Conservation (phyloP, 2,797 vertebrate genomes). For the Acanthurus lineatus region DNA sequence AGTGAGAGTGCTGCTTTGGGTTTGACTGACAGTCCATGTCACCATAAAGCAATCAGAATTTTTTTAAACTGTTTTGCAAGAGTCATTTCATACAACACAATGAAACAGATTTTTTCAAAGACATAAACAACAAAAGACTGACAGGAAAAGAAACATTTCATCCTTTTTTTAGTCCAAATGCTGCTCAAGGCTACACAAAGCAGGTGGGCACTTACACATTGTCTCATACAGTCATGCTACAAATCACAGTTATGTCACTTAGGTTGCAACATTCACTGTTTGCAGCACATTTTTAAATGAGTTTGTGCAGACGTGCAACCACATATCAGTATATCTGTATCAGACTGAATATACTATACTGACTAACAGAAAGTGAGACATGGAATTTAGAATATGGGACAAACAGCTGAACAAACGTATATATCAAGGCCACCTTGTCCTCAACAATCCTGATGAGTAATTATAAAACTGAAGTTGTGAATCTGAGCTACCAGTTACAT, state of each 20-base stretch:
- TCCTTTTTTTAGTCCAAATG: not conserved
- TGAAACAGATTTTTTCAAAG: not conserved
- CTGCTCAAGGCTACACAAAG: not conserved
- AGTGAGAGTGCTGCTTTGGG: not conserved
- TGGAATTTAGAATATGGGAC: not conserved
- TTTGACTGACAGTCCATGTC: too few relatives aligned
- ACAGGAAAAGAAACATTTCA: not conserved
- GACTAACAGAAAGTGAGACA: not conserved
- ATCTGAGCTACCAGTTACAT: not conserved
- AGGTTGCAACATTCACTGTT: not conserved
- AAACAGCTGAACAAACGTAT: not conserved
- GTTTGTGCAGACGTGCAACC: not conserved
- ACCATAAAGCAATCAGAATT: too few relatives aligned
- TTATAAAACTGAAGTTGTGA: not conserved
- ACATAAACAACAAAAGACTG: not conserved
- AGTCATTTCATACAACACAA: not conserved
- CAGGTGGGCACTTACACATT: not conserved
- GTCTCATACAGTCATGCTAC: conserved; percentile 12
- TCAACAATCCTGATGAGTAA: not conserved
- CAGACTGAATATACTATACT: not conserved
- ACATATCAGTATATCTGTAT: too few relatives aligned
- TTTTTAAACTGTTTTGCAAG: not conserved
- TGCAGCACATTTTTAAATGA: not conserved
- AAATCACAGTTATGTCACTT: not conserved
- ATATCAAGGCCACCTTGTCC: not conserved